phyloP scores from a whole-genome alignment of 1,140 invertebrate species.

The Formica selysi region DNA sequence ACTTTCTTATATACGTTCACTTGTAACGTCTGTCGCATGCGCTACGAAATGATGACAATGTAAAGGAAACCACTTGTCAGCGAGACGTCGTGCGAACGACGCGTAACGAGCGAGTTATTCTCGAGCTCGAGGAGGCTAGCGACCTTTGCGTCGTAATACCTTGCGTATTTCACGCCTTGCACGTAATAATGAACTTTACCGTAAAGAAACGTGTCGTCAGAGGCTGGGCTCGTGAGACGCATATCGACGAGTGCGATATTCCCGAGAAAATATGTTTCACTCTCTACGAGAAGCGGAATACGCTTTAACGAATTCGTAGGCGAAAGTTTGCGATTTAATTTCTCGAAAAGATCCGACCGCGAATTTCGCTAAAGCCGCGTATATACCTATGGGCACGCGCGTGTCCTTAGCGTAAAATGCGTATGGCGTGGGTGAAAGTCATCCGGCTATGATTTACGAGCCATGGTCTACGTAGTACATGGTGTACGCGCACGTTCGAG shows the following conservation, averaged over 20 bases:
- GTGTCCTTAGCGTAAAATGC: slow-evolving; percentile 21
- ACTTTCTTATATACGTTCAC: too few relatives aligned
- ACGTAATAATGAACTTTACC: slow-evolving; percentile 66
- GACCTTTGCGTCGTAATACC: slow-evolving; percentile 68
- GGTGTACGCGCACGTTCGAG: not conserved
- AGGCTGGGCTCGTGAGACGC: not conserved
- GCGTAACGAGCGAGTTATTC: slow-evolving; percentile 47
- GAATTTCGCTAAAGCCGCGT: not conserved
- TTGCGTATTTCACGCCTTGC: slow-evolving; percentile 66
- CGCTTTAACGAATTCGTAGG: slow-evolving; percentile 1
- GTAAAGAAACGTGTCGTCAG: slow-evolving; percentile 57
- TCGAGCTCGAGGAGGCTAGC: slow-evolving; percentile 51
- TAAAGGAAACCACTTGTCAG: slow-evolving; percentile 43
- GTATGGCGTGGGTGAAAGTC: slow-evolving; percentile 34
- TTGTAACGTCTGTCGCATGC: not conserved
- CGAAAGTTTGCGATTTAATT: slow-evolving; percentile 38
- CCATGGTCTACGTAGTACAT: slow-evolving; percentile 18
- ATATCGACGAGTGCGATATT: not conserved
- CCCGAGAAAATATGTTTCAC: too few relatives aligned
- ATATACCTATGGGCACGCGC: not conserved
- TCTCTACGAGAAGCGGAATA: not conserved
- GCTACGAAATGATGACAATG: not conserved
- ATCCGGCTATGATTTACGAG: slow-evolving; percentile 37
- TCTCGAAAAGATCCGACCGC: not conserved
- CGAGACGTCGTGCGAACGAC: slow-evolving; percentile 31